A percentile compares a stretch with the other conserved stretches of the same genome.
Evolutionary conservation across 2,113 vertebrate genomes (phyloP).

Genomic region (Miniopterus natalensis): DNA sequence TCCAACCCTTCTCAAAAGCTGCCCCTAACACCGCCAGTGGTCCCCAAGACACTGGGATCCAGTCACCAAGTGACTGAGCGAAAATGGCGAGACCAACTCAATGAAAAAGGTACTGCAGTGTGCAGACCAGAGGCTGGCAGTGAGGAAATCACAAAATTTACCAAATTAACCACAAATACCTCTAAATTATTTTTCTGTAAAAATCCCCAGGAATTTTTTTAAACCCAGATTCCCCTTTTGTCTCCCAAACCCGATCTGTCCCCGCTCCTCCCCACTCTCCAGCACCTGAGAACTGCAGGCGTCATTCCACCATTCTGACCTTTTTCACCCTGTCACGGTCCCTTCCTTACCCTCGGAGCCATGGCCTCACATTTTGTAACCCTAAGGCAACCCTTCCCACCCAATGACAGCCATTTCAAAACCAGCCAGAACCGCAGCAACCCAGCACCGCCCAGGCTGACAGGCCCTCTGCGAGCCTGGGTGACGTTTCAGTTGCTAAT

Average conservation of each 20-base stretch:
- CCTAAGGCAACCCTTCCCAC: not conserved
- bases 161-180: not conserved
- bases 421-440: not conserved
- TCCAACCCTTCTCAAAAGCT: not conserved
- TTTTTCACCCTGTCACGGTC: not conserved
- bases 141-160: not conserved
- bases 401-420: not conserved
- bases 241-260: not conserved
- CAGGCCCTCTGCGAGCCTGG: not conserved
- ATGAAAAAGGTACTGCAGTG: not conserved
- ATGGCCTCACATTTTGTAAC: not conserved
- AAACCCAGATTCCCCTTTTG: not conserved
- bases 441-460: too few species aligned
- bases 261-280: not conserved
- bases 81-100: not conserved
- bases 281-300: not conserved
- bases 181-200: not conserved
- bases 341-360: not conserved
- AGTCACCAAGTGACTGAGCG: not conserved
- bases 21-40: not conserved
- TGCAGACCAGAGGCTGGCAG: not conserved
- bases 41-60: not conserved
- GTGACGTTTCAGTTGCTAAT: too few species aligned
- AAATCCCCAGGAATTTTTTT: not conserved
- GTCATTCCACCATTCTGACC: not conserved